Conservation (phyloP, 2,888 invertebrate genomes). For the Gymnoscelis rufifasciata region DNA sequence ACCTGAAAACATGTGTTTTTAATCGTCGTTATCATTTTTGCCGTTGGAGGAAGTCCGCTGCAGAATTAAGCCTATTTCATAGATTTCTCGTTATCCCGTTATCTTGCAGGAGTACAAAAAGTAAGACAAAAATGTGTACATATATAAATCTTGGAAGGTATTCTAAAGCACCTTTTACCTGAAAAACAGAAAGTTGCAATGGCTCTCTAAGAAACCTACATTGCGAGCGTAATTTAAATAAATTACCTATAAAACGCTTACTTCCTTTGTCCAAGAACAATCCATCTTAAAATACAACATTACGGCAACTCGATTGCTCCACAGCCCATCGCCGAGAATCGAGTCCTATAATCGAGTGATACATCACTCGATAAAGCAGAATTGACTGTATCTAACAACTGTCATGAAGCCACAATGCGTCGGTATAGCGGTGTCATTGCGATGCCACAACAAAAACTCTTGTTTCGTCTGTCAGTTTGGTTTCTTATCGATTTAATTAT, state of each 20-base stretch:
- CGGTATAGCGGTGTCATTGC: conserved; percentile 28
- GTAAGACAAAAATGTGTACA: too few species aligned
- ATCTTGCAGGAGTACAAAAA: too few species aligned
- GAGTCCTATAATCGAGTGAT: conserved; percentile 32
- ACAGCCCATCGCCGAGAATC: conserved; percentile 20
- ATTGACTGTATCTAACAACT: conserved; percentile 46
- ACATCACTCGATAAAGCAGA: conserved; percentile 42
- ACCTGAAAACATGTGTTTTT: too few species aligned
- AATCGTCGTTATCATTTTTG: too few species aligned
- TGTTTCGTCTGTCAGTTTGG: conserved; percentile 22
- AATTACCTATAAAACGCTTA: too few species aligned
- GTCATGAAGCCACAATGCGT: conserved; percentile 38
- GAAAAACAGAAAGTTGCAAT: too few species aligned
- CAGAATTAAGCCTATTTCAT: too few species aligned
- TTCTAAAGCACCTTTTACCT: too few species aligned
- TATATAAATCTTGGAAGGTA: too few species aligned
- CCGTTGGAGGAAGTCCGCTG: too few species aligned
- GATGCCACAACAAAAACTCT: conserved; percentile 30
- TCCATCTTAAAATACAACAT: not conserved
- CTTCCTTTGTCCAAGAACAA: not conserved
- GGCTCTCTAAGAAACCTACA: not conserved
- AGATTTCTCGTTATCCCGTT: too few species aligned
- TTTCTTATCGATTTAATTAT: conserved; percentile 22
- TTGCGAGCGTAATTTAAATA: too few species aligned
- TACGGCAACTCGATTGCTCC: conserved; percentile 12